Evolutionary conservation across 2,888 invertebrate genomes (phyloP).

Genomic region (Microchrysa polita): DNA sequence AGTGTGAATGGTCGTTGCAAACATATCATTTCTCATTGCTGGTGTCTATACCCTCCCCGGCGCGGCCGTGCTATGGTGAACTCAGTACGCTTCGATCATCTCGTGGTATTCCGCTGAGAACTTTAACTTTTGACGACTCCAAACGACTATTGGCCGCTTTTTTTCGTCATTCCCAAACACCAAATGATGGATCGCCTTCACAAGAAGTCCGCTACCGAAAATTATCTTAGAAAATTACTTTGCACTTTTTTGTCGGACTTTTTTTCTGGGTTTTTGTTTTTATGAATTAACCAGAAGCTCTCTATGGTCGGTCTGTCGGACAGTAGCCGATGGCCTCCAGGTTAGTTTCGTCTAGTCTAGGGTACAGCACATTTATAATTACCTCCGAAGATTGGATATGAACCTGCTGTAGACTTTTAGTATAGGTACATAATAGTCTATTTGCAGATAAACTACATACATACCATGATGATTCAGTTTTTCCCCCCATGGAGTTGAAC

Average conservation of each 20-base stretch:
- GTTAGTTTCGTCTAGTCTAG: constrained; percentile 28
- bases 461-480: not conserved
- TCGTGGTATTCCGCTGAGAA: constrained; percentile 20
- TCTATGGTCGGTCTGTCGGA: constrained; percentile 22
- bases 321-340: constrained; percentile 33
- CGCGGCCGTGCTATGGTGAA: not conserved
- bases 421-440: not conserved
- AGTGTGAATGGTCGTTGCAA: constrained; percentile 27
- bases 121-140: constrained; percentile 14
- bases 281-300: constrained; percentile 34
- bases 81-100: not conserved
- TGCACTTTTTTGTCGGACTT: constrained; percentile 30
- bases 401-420: constrained; percentile 18
- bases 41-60: not conserved
- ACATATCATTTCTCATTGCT: not conserved
- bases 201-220: constrained; percentile 45
- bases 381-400: too few relatives aligned
- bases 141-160: not conserved
- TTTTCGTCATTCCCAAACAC: constrained; percentile 15
- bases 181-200: constrained; percentile 39
- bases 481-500: not conserved
- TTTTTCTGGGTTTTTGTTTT: constrained; percentile 7
- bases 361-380: not conserved
- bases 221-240: constrained; percentile 47
- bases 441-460: not conserved